phyloP scores from a whole-genome alignment of 2,113 vertebrate species.

The Mesitornis unicolor region DNA sequence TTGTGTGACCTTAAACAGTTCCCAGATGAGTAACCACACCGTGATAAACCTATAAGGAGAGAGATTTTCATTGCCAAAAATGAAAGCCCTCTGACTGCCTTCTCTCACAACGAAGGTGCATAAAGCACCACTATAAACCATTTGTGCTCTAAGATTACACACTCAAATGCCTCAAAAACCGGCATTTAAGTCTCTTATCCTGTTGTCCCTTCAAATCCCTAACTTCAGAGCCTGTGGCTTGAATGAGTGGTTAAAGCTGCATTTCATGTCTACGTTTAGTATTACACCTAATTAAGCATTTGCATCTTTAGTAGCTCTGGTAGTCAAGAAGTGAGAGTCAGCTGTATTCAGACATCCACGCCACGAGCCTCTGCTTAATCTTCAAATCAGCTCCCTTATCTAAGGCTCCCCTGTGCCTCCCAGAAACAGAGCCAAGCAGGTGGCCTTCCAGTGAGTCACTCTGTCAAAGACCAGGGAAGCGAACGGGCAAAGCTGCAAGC shows the following conservation, averaged over 20 bases:
- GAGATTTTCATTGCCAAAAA: background rate
- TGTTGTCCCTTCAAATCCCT: background rate
- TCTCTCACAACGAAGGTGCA: background rate
- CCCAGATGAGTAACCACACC: slow-evolving; percentile 37
- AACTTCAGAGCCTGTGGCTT: background rate
- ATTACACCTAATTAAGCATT: background rate
- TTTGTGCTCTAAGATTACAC: background rate
- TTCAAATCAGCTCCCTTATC: background rate
- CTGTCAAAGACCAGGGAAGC: fast-evolving
- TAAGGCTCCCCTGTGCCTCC: background rate
- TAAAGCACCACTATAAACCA: background rate
- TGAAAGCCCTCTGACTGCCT: background rate
- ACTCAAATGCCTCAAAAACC: background rate
- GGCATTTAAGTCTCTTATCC: background rate
- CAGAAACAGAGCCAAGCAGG: background rate
- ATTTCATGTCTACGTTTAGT: background rate
- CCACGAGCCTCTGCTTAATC: fast-evolving
- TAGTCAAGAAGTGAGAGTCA: background rate
- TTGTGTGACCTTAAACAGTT: slow-evolving; percentile 24
- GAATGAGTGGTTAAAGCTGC: background rate
- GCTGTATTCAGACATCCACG: fast-evolving
- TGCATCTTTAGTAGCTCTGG: background rate
- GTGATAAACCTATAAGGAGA: slow-evolving; percentile 11
- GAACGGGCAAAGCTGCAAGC: background rate
- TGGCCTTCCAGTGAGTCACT: fast-evolving